Evolutionary conservation across 2,113 vertebrate species (phyloP), one percentile per base, ranked within the genome.

Genomic region (Butorides virescens): DNA sequence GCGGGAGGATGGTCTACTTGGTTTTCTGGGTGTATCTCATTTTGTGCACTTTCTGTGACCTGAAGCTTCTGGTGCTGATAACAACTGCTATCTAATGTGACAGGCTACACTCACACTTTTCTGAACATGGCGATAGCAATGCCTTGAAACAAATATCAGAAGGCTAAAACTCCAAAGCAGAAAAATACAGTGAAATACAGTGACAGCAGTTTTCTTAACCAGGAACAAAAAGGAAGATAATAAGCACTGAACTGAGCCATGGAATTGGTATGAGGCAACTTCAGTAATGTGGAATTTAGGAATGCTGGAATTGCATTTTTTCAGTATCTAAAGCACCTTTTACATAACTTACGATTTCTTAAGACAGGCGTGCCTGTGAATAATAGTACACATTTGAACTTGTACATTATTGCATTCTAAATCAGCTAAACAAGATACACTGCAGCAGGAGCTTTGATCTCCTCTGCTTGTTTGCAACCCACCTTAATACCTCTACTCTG

Each of bases 1-100:
- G 74, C 0, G 0, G 63, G 52, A 81, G 44, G 62, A 59, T 1
- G n/a, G 1, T 14, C 68, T 42, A 13, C 61, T 81, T 47, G 15
- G 37, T 32, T 63, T 85, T 76, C 72, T 86, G 92, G 58, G 71
- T 55, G 71, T 76, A 42, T 13, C 15, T 65, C 11, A 39, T 15
- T 53, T 46, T 17, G 56, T 46, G 61, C 39, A 39, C 34, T 59
- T 81, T 46, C 32, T 22, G 26, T 63, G 68, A 75, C 39, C 84
- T 20, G n/a, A 70, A 63, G 53, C 77, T 88, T 81, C 89, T 97
- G 88, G 53, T 39, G 50, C 88, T 53, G 96, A 95, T 97, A 96
- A 61, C 13, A 90, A 32, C 5, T 82, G 89, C 66, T 97, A 97
- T 97, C 96, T 84, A 59, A 37, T 7, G 21, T 11, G 66, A 70